Base-by-base conservation (phyloP, 2,113 vertebrate genomes). In the Nyctibius bracteatus region DNA sequence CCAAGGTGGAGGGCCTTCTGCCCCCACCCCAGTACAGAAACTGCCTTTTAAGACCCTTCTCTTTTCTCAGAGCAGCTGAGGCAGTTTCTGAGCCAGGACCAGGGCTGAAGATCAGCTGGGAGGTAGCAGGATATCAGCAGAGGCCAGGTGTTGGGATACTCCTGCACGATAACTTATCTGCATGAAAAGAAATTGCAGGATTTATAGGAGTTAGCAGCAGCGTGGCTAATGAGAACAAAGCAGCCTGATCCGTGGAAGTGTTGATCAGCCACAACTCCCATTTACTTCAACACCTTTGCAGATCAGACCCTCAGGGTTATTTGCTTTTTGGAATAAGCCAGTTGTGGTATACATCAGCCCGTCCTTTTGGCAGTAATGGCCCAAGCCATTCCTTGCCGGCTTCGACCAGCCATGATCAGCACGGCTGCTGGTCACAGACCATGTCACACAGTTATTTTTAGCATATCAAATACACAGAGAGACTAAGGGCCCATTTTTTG, bases 271-370 rank as follows among this genome's bases (percentile, higher is more conserved):
- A 71, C 75, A 78, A 31, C 67, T 78, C 67, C 75, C 74, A 59
- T 93, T 88, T 73, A 77, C 59, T 94, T 92, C 75, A 81, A 74
- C 66, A n/a, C 82, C 83, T 94, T 73, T 88, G 71, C 47, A 63
- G 67, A 86, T 81, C 75, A 74, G 71, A 90, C 67, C 85, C 46
- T 90, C 54, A 66, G 72, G 79, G 79, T 62, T 90, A 73, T 92
- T 92, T 67, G 21, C 59, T 77, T 94, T 90, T 83, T 78, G 24
- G 67, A 90, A 67, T 81, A 86, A 93, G 37, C 10, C 66, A 31
- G 39, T 55, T 90, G 59, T 55, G 82, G 70, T 83, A 82, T 78
- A 43, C 63, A 86, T 67, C 39, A 94, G 63, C 14, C 59, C 11
- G 1, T 73, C 75, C 71, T 88, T 67, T 81, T 95, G 75, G 59